phyloP scores from a whole-genome alignment of 2,797 vertebrate genomes.

The Lepus townsendii region DNA sequence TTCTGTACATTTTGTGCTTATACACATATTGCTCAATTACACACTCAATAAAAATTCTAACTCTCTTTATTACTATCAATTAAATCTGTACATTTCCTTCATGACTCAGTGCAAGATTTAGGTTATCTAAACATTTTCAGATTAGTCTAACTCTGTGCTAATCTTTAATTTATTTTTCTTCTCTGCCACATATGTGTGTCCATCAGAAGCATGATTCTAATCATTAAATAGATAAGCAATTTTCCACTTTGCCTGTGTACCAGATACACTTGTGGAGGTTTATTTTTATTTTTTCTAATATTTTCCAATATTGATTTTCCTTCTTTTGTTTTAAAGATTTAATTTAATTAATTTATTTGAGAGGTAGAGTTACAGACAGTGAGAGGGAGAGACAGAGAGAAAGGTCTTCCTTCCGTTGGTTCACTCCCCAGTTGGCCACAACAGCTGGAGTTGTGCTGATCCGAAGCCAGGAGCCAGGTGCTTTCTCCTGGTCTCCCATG shows the following conservation, averaged over 20 bases:
- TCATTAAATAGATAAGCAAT: neutral
- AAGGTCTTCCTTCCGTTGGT: no score
- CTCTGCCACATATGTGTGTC: neutral
- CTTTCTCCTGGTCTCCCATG: no score
- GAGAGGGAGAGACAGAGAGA: no score
- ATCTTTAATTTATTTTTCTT: neutral
- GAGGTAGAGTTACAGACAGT: no score
- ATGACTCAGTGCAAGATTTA: neutral
- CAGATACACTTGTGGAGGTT: neutral
- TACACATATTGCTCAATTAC: neutral
- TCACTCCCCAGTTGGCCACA: no score
- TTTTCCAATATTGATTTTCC: no score
- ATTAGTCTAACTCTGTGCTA: neutral
- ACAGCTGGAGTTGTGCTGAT: no score
- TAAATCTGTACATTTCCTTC: neutral
- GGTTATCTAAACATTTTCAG: neutral
- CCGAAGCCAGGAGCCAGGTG: no score
- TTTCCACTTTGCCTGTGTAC: neutral
- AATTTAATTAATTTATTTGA: no score
- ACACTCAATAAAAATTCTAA: neutral
- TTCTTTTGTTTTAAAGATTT: no score
- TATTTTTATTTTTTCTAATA: neutral
- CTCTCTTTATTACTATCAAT: neutral
- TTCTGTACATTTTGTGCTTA: neutral
- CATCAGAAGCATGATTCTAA: neutral